Base-by-base conservation (phyloP, 2,113 vertebrate genomes). In the Vireo altiloquus region DNA sequence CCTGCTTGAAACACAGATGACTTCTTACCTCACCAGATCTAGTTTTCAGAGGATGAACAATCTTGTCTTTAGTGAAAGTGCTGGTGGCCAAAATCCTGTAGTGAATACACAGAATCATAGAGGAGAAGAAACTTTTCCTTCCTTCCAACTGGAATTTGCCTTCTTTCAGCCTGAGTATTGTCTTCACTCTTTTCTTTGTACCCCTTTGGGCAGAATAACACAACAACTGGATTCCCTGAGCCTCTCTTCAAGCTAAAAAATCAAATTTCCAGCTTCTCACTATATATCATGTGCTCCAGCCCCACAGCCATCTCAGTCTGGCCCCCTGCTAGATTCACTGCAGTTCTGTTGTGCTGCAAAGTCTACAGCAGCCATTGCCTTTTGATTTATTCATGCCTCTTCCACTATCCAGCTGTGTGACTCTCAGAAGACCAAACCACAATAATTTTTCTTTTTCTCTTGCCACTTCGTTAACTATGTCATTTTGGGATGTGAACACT, bases 211-310 rank as follows among this genome's bases (percentile, higher is more conserved):
- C 23, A 83, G 20, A 64, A 66, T 24, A 92, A 44, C 35, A 75
- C 7, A 59, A 25, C 21, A 57, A 8, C 1, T 9, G 0, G 7
- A 69, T 37, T 40, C 14, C 28, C 30, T 0, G 1, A 79, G 11
- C 9, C 7, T 63, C 13, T 89, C 35, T 64, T 89, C 33, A 76
- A 52, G 8, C 10, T 35, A 66, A 66, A 77, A 4, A 77, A 46
- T 31, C 18, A 11, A 68, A 79, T 52, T 74, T 23, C 19, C 46
- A 54, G 15, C 22, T 78, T 65, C 46, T 47, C 16, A n/a, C 27
- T 74, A 17, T 27, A 15, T 5, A 1, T 24, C 11, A 4, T 27
- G 12, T 50, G 7, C 14, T 59, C 39, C 50, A 87, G 47, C 12
- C 39, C 14, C 33, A 70, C 64, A 92, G 13, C 23, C 39, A 35